Evolutionary conservation across 2,888 invertebrate species (phyloP).

Genomic region (Candidula unifasciata): DNA sequence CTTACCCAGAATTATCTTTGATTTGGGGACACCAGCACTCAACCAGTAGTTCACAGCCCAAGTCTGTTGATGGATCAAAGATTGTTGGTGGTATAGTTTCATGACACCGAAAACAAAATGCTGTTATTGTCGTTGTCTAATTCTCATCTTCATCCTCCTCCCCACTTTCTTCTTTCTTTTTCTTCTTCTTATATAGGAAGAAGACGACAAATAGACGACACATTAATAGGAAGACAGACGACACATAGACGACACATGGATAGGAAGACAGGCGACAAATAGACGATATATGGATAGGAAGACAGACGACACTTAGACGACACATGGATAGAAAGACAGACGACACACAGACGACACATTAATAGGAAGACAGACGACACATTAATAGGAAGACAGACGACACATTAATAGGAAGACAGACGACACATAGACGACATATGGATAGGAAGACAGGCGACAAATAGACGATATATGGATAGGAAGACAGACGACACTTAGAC

Average conservation of each 20-base stretch:
- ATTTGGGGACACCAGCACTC: slow-evolving; percentile 39
- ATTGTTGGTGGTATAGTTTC: background rate
- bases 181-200: background rate
- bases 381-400: no score
- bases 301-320: background rate
- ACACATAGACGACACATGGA: background rate
- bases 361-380: background rate
- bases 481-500: background rate
- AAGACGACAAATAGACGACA: background rate
- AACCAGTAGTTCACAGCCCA: slow-evolving; percentile 47
- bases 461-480: background rate
- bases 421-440: background rate
- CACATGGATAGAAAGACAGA: background rate
- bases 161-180: no score
- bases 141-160: no score
- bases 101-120: no score
- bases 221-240: background rate
- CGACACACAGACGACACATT: background rate
- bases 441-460: background rate
- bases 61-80: slow-evolving; percentile 20
- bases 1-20: slow-evolving; percentile 46
- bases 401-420: background rate
- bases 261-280: background rate
- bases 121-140: no score
- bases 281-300: background rate